Conservation (phyloP, 2,888 invertebrate genomes). For the Dysmachus trigonus region DNA sequence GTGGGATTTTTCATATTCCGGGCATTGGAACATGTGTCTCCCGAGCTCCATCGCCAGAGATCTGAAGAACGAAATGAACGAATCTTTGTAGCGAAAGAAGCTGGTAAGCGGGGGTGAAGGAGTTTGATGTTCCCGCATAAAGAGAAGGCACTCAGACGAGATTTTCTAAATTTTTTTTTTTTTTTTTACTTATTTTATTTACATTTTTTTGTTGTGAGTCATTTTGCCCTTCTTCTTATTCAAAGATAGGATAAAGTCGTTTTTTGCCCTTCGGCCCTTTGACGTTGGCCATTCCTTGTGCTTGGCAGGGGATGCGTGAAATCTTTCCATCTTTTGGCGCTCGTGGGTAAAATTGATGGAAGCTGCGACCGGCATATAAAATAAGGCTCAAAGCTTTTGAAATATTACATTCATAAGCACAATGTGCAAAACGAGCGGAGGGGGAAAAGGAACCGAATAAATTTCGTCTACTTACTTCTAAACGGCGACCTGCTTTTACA, state of each 20-base stretch:
- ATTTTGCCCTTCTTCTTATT: conserved; percentile 37
- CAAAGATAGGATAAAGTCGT: conserved; percentile 18
- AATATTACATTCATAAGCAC: conserved; percentile 48
- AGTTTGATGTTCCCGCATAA: background rate
- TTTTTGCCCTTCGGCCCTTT: conserved; percentile 35
- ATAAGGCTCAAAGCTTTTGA: conserved; percentile 47
- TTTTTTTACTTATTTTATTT: conserved; percentile 15
- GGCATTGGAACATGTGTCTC: conserved; percentile 12
- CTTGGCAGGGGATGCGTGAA: conserved; percentile 44
- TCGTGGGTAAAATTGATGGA: conserved; percentile 45
- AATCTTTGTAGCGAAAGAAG: background rate
- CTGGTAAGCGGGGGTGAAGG: background rate
- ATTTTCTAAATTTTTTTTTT: conserved; percentile 19
- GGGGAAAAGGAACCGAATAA: conserved; percentile 32
- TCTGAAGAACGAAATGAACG: background rate
- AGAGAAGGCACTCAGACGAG: conserved; percentile 8
- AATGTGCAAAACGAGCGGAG: conserved; percentile 23
- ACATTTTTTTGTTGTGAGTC: conserved; percentile 15
- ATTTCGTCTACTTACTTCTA: conserved; percentile 16
- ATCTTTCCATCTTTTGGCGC: conserved; percentile 29
- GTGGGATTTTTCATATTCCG: conserved; percentile 6
- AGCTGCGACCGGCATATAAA: conserved; percentile 48
- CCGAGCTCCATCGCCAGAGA: background rate
- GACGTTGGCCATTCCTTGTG: conserved; percentile 20
- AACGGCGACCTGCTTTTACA: background rate